phyloP scores from a whole-genome alignment of 2,888 invertebrate genomes.

The Dicyrtoma fusca region DNA sequence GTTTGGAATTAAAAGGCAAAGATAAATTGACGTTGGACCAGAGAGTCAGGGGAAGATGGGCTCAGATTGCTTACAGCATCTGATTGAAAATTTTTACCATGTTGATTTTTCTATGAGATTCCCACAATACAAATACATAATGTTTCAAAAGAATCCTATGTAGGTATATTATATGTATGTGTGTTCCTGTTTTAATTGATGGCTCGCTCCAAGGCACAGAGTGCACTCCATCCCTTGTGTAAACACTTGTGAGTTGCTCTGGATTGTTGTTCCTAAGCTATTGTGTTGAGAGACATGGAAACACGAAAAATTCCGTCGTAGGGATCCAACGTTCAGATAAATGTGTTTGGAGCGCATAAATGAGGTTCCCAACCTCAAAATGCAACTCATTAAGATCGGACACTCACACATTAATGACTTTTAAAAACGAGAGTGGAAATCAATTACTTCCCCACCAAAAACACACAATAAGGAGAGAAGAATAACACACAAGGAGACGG shows the following conservation, averaged over 20 bases:
- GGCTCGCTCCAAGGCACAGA: slow-evolving; percentile 13
- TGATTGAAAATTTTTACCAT: slow-evolving; percentile 14
- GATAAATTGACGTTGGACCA: slow-evolving; percentile 30
- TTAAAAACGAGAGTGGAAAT: slow-evolving; percentile 35
- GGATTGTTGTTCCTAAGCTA: background rate
- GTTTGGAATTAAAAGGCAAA: background rate
- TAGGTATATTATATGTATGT: background rate
- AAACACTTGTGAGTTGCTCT: slow-evolving; percentile 10
- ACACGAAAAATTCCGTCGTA: background rate
- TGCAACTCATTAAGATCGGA: slow-evolving; percentile 36
- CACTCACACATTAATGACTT: slow-evolving; percentile 36
- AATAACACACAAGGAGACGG: background rate
- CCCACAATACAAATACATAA: background rate
- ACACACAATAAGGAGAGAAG: too few relatives aligned
- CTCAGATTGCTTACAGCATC: slow-evolving; percentile 3
- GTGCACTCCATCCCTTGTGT: slow-evolving; percentile 1
- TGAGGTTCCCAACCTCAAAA: slow-evolving; percentile 37
- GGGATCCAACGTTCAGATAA: slow-evolving; percentile 1
- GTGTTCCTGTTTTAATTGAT: slow-evolving; percentile 3
- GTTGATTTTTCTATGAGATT: slow-evolving; percentile 23
- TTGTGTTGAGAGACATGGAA: background rate
- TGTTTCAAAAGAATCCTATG: background rate
- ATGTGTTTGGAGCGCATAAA: slow-evolving; percentile 21
- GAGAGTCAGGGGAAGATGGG: slow-evolving; percentile 1
- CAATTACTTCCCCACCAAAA: slow-evolving; percentile 23